Conservation (phyloP, 2,113 vertebrate species). For the Nycticorax nycticorax region DNA sequence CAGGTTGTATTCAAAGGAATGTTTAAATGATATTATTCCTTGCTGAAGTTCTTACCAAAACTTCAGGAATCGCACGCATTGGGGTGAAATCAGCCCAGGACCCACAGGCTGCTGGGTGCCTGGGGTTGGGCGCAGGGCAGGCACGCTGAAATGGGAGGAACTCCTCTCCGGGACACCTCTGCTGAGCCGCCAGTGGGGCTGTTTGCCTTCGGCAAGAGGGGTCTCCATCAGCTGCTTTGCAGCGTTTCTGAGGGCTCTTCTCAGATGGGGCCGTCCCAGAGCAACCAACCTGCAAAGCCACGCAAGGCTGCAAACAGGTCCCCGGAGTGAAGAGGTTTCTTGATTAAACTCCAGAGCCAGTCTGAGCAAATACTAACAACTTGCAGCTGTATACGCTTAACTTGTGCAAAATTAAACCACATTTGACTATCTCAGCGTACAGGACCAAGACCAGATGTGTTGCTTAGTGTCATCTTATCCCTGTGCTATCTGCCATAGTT, state of each 20-base stretch:
- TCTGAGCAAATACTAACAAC: not conserved
- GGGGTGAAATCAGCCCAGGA: not conserved
- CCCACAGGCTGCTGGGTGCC: accelerated
- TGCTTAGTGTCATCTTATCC: not conserved
- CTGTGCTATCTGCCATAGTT: not conserved
- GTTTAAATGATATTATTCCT: slow-evolving; percentile 22
- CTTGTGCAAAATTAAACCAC: not conserved
- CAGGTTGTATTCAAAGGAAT: slow-evolving; percentile 38
- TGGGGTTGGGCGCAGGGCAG: accelerated
- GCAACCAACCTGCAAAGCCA: not conserved
- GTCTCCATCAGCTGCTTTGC: not conserved
- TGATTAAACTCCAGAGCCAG: not conserved
- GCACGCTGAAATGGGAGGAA: not conserved
- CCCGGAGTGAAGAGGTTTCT: not conserved
- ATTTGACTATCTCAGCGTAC: not conserved
- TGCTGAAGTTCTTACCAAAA: slow-evolving; percentile 13
- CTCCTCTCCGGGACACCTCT: not conserved
- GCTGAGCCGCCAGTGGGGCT: not conserved
- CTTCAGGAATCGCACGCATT: not conserved
- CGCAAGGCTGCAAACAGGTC: accelerated
- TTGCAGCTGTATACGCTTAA: not conserved
- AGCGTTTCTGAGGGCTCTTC: not conserved
- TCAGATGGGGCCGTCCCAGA: not conserved
- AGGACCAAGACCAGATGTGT: not conserved
- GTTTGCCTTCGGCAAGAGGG: not conserved